Conservation (phyloP, 2,113 vertebrate species). For the Bujurquina vittata region DNA sequence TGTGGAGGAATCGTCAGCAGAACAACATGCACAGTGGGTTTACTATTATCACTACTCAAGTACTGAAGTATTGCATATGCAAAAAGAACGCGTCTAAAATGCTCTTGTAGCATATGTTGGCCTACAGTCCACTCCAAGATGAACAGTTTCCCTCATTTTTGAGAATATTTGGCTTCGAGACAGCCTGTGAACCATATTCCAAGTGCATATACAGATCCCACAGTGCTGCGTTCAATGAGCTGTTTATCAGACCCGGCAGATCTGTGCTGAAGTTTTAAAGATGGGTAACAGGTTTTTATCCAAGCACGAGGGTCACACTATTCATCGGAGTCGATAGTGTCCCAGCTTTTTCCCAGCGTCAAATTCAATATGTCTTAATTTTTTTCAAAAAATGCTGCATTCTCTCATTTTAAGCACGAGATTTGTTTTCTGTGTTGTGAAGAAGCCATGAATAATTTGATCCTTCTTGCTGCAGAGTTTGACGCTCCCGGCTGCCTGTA, state of each 20-base stretch:
- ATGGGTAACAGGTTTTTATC: constrained; percentile 33
- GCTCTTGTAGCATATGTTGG: neutral
- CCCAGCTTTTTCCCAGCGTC: no score
- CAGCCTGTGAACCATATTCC: constrained; percentile 21
- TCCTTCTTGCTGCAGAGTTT: constrained; percentile 81
- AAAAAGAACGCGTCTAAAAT: neutral
- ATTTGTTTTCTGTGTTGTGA: neutral
- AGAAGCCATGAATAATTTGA: neutral
- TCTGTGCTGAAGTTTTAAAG: constrained; percentile 21
- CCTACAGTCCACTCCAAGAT: neutral
- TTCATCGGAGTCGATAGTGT: neutral
- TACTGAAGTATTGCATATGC: neutral
- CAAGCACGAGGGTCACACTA: neutral
- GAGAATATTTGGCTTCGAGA: constrained; percentile 4
- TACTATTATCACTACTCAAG: neutral
- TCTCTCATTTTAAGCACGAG: no score
- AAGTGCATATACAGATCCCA: constrained; percentile 38
- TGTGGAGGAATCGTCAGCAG: constrained; percentile 95
- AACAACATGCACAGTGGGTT: constrained; percentile 90
- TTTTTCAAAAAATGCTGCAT: no score
- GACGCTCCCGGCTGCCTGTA: constrained; percentile 91
- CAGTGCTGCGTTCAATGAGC: constrained; percentile 12
- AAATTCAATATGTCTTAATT: no score
- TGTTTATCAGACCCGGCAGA: constrained; percentile 17
- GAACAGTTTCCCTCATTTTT: constrained; percentile 23